Base-by-base conservation (phyloP, 2,113 vertebrate species). In the Lucifuga dentata region DNA sequence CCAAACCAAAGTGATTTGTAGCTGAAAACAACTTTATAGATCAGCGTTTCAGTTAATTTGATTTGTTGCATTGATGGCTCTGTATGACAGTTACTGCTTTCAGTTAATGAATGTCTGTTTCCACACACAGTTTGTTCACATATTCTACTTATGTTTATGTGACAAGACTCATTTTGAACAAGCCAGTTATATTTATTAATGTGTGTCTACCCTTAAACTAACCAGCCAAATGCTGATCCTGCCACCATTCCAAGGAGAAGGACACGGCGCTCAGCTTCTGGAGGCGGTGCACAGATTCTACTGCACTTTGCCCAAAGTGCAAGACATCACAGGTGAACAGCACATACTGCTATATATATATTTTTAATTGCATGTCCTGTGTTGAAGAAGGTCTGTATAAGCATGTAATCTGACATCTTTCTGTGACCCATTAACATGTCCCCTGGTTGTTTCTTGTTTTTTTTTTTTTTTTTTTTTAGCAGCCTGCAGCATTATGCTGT, bases 221-320 rank as follows among this genome's bases (percentile, higher is more conserved):
- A 74, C 67, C 91, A 99, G 98, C 92, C 98, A 99, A 93, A 99
- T 98, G 98, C 90, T 99, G 93, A 90, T 99, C 91, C 91, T 99
- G 84, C 97, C 97, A 84, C 96, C 96, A 5, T 99, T 98, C 92
- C 98, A 99, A 93, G 96, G 98, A 90, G 97, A 99, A 92, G 97
- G 97, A 73, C 97, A 99, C 43, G 98, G 98, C 73, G 96, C 97
- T 84, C 97, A 96, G 84, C 94, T 99, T 88, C 92, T 99, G 88
- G 98, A 99, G 93, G 95, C 97, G 8, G 95, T 98, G 73, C 98
- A 99, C 82, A 94, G 94, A 90, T 98, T 96, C 80, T 99, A 98
- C 80, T 95, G 95, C 90, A 90, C 93, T 62, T 90, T 93, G 66
- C 93, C 96, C 84, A 93, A 94, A 81, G 95, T 99, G 74, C 95